phyloP scores from a whole-genome alignment of 2,797 vertebrate species.

The Xerus rutilus region DNA sequence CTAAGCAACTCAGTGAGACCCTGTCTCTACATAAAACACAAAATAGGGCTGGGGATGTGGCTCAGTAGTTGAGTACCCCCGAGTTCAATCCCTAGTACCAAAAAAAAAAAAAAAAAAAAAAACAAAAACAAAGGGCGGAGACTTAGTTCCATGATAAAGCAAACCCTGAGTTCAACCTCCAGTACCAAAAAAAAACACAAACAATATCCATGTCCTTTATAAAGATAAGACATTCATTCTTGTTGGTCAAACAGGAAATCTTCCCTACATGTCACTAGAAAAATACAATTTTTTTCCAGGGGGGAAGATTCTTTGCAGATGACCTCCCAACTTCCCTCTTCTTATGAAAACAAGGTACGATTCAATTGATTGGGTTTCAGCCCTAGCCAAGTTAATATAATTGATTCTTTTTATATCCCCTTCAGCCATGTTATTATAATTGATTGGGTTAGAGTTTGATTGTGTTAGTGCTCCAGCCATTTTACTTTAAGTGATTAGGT shows the following conservation, averaged over 20 bases:
- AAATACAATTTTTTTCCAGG: neutral
- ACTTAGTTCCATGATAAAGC: too few species aligned
- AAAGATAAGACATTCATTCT: slow-evolving; percentile 6
- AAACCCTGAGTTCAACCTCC: too few species aligned
- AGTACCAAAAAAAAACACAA: too few species aligned
- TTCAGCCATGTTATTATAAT: slow-evolving; percentile 72
- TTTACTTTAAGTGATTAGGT: slow-evolving; percentile 76
- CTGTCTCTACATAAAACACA: neutral
- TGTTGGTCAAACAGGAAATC: neutral
- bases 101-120: too few species aligned
- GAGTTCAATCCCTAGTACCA: too few species aligned
- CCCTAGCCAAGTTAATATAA: slow-evolving; percentile 71
- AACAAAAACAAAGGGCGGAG: too few species aligned
- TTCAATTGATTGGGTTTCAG: slow-evolving; percentile 71
- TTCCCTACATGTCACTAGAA: slow-evolving; percentile 33
- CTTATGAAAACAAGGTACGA: slow-evolving; percentile 63
- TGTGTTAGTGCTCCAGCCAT: slow-evolving; percentile 63
- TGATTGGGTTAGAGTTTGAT: slow-evolving; percentile 73
- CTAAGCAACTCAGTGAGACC: too few species aligned
- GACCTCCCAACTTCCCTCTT: neutral
- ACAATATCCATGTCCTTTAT: neutral
- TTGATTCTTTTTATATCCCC: slow-evolving; percentile 71
- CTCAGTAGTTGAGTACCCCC: neutral
- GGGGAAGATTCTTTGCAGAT: slow-evolving; percentile 3
- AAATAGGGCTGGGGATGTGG: neutral